Evolutionary conservation across 2,888 invertebrate genomes (phyloP).

Genomic region (Cantharis lateralis): DNA sequence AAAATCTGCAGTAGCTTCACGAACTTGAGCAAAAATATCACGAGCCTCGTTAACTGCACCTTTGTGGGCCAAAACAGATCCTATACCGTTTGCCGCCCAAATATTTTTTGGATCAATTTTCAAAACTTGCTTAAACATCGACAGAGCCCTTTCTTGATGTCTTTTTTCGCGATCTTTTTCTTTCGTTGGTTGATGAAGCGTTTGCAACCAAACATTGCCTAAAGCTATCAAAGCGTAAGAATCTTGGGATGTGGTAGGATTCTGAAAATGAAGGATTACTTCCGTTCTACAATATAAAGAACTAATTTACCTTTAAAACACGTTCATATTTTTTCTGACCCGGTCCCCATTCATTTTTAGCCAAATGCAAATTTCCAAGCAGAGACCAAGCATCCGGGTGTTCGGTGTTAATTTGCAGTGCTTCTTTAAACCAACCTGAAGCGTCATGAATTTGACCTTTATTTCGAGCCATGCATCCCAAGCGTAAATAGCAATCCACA

Average conservation of each 20-base stretch:
- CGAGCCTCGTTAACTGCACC: constrained; percentile 92
- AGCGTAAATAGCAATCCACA: constrained; percentile 86
- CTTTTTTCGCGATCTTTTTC: constrained; percentile 95
- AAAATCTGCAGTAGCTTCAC: constrained; percentile 98
- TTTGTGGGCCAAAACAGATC: constrained; percentile 92
- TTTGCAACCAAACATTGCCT: constrained; percentile 98
- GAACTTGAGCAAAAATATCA: constrained; percentile 97
- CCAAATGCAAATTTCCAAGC: constrained; percentile 95
- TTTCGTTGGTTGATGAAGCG: constrained; percentile 89
- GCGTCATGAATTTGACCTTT: constrained; percentile 99
- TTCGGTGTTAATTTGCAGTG: constrained; percentile 91
- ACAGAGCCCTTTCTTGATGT: constrained; percentile 92
- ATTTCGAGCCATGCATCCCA: constrained; percentile 98
- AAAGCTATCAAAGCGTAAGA: constrained; percentile 95
- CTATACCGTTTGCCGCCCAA: constrained; percentile 99
- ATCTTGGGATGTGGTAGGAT: constrained; percentile 82
- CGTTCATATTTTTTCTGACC: constrained; percentile 99
- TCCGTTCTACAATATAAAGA: too few species aligned
- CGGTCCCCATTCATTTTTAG: constrained; percentile 96
- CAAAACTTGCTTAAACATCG: constrained; percentile 91
- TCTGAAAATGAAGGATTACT: constrained; percentile 50
- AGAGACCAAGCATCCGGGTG: constrained; percentile 98
- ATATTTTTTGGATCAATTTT: constrained; percentile 94
- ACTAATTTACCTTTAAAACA: constrained; percentile 71
- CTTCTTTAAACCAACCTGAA: constrained; percentile 99